Evolutionary conservation across 2,113 vertebrate species (phyloP), one percentile per base, ranked within the genome.

Genomic region (Anas platyrhynchos): DNA sequence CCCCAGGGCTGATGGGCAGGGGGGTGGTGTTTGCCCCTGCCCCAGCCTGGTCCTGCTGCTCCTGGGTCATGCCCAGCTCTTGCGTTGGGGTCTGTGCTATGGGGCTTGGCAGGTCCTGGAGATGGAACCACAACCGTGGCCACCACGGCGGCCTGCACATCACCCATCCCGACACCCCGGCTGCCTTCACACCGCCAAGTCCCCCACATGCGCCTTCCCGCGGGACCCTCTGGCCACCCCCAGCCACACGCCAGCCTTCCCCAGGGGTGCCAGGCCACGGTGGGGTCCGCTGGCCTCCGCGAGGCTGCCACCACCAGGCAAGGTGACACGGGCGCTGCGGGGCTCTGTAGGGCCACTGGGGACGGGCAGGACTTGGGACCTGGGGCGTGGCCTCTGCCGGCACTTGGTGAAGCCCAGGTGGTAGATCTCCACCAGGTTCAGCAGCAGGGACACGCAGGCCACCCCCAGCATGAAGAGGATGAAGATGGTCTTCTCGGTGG

Each of bases 401-500:
- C 98, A 99, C 78, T 98, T 99, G 91, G 97, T 98, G 96, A 98
- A 97, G 52, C 98, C 98, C 46, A 99, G 96, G 89, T 99, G 98
- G 94, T 98, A 99, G 94, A 99, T 98, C 96, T 99, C 99, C 75
- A 99, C 98, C 91, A 99, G 93, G 93, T 99, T 99, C 73, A 99
- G 98, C 81, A 99, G 96, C 86, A 99, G 95, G 7, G 99, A 99
- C 78, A 99, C 59, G 1, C 98, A 98, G 50, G 99, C 98, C 89
- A 98, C 98, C 2, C 96, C 98, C 67, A 99, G 95, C 99, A 99
- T 99, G 96, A 99, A 99, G 52, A 99, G 84, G 75, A 96, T 98
- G 96, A 99, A 99, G 94, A 99, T 93, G 9, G 98, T 99, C 93
- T 99, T 99, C 97, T 99, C 98, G 0, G 99, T 99, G 68, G 99